phyloP scores from a whole-genome alignment of 1,140 invertebrate species.

The Halotydeus destructor region DNA sequence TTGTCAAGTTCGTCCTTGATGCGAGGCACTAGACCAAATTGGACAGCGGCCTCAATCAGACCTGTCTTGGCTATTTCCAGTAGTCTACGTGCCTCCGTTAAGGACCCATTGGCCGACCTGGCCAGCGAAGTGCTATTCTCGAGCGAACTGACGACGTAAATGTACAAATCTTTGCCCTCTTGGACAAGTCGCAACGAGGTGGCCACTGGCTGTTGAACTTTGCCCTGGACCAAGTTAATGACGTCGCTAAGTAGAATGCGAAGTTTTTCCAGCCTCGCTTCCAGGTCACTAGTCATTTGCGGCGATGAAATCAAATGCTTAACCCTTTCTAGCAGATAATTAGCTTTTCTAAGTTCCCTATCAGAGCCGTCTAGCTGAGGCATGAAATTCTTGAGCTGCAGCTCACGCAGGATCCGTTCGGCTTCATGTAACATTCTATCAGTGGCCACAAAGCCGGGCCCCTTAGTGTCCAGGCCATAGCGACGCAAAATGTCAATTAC shows the following conservation, averaged over 20 bases:
- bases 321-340: slow-evolving; percentile 15
- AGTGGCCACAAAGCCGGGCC: slow-evolving; percentile 1
- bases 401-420: slow-evolving; percentile 16
- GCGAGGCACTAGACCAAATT: slow-evolving; percentile 14
- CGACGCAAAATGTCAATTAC: slow-evolving; percentile 14
- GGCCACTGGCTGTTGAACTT: slow-evolving; percentile 16
- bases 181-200: slow-evolving; percentile 11
- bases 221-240: slow-evolving; percentile 15
- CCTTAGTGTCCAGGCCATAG: slow-evolving; percentile 13
- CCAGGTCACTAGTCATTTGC: neutral
- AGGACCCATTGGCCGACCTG: slow-evolving; percentile 9
- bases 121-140: slow-evolving; percentile 6
- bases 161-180: slow-evolving; percentile 4
- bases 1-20: slow-evolving; percentile 18
- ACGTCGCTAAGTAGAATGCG: slow-evolving; percentile 12
- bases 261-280: slow-evolving; percentile 14
- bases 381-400: slow-evolving; percentile 15
- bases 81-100: slow-evolving; percentile 15
- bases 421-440: slow-evolving; percentile 15
- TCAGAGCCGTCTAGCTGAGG: slow-evolving; percentile 15
- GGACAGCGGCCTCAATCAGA: slow-evolving; percentile 14
- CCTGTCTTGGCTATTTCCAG: slow-evolving; percentile 11
- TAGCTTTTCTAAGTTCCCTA: slow-evolving; percentile 18
- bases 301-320: slow-evolving; percentile 15
- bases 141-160: slow-evolving; percentile 7